A percentile compares a stretch with the other conserved stretches of the same genome.
phyloP scores from a whole-genome alignment of 2,888 invertebrate genomes.

The Arctia plantaginis region DNA sequence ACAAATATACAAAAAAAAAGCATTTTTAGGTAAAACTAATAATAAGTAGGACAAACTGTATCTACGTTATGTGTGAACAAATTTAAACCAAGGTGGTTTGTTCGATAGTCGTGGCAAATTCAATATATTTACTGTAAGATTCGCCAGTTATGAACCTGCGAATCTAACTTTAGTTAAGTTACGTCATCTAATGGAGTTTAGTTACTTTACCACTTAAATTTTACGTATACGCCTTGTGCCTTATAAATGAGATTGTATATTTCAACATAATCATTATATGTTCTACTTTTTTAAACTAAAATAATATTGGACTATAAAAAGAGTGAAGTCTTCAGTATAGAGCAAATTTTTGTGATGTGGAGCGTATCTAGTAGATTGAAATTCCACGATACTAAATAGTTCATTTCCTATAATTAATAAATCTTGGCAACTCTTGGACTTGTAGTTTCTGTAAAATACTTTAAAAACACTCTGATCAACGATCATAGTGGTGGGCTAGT shows the following conservation, averaged over 20 bases:
- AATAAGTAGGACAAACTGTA: neutral
- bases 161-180: neutral
- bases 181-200: neutral
- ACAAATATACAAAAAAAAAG: conserved; percentile 12
- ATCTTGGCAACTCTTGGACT: neutral
- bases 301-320: neutral
- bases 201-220: neutral
- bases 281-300: neutral
- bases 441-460: neutral
- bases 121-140: too few species aligned
- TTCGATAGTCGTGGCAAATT: neutral
- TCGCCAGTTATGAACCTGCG: neutral
- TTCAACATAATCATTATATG: neutral
- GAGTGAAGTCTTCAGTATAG: neutral
- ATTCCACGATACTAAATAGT: neutral
- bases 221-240: neutral
- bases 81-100: neutral
- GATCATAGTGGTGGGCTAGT: neutral
- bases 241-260: neutral
- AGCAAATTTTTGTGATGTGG: neutral
- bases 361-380: neutral
- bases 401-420: neutral
- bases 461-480: neutral
- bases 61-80: neutral
- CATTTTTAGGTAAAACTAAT: neutral